Evolutionary conservation across 2,888 invertebrate species (phyloP).

Genomic region (Epistrophella euchroma): DNA sequence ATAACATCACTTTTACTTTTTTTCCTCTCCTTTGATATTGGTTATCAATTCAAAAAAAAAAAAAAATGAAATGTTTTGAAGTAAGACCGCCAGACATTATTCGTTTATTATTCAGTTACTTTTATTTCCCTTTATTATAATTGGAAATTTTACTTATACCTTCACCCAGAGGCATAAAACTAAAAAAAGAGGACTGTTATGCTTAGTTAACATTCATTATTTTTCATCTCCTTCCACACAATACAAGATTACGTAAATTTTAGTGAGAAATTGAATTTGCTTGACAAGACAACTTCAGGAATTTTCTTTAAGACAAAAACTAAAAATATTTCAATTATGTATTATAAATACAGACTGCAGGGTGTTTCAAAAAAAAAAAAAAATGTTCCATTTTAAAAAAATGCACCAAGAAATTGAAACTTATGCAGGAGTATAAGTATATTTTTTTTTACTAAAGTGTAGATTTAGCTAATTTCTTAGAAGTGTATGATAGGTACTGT

Average conservation of each 20-base stretch:
- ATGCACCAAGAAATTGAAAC: too few species aligned
- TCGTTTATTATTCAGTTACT: not conserved
- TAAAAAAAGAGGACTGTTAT: not conserved
- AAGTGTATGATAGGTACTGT: too few species aligned
- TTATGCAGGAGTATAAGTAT: too few species aligned
- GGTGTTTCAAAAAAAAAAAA: too few species aligned
- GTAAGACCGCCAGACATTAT: not conserved
- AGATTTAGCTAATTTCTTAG: too few species aligned
- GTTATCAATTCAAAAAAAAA: not conserved
- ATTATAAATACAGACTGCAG: too few species aligned
- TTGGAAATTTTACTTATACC: not conserved
- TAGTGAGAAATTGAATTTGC: not conserved
- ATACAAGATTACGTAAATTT: not conserved
- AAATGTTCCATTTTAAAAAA: too few species aligned
- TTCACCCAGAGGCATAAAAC: not conserved
- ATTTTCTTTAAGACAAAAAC: too few species aligned
- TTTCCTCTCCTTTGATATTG: not conserved
- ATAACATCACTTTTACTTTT: not conserved
- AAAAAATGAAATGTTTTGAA: too few species aligned
- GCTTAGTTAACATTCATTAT: not conserved
- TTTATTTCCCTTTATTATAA: not conserved
- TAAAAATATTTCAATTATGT: too few species aligned
- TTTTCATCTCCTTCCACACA: not conserved
- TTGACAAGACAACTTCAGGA: too few species aligned
- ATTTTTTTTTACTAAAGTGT: too few species aligned